Conservation (phyloP, 2,888 invertebrate species). For the Drosophila prolongata region DNA sequence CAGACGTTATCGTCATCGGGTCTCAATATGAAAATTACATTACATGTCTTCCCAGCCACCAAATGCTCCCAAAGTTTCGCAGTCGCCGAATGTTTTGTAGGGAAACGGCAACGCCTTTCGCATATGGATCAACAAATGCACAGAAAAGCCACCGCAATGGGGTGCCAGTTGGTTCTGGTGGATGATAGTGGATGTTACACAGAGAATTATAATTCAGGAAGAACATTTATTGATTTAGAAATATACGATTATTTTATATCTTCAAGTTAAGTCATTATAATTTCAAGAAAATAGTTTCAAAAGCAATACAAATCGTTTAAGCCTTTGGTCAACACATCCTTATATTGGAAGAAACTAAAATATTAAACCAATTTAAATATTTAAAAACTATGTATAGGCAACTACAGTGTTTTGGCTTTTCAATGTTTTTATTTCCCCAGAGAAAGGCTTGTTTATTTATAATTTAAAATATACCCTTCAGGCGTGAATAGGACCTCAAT, state of each 20-base stretch:
- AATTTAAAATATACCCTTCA: no score
- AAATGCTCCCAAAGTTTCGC: slow-evolving; percentile 47
- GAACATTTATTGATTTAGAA: neutral
- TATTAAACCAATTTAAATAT: no score
- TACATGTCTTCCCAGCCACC: slow-evolving; percentile 33
- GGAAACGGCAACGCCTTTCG: slow-evolving; percentile 16
- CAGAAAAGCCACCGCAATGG: slow-evolving; percentile 31
- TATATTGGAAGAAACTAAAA: no score
- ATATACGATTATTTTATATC: neutral
- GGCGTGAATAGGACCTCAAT: no score
- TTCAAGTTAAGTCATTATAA: neutral
- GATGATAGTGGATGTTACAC: neutral
- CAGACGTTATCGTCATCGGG: slow-evolving; percentile 46
- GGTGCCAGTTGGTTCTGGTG: slow-evolving; percentile 7
- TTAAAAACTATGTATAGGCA: no score
- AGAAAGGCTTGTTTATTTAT: no score
- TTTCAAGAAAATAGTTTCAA: no score
- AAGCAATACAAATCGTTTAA: no score
- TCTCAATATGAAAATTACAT: slow-evolving; percentile 45
- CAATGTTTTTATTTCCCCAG: no score
- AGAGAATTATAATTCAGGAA: neutral
- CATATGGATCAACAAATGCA: slow-evolving; percentile 36
- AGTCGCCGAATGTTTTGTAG: slow-evolving; percentile 25
- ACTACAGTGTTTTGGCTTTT: no score
- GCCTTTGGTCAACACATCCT: no score